phyloP scores from a whole-genome alignment of 2,888 invertebrate genomes.

The Lasioglossum malachurum region DNA sequence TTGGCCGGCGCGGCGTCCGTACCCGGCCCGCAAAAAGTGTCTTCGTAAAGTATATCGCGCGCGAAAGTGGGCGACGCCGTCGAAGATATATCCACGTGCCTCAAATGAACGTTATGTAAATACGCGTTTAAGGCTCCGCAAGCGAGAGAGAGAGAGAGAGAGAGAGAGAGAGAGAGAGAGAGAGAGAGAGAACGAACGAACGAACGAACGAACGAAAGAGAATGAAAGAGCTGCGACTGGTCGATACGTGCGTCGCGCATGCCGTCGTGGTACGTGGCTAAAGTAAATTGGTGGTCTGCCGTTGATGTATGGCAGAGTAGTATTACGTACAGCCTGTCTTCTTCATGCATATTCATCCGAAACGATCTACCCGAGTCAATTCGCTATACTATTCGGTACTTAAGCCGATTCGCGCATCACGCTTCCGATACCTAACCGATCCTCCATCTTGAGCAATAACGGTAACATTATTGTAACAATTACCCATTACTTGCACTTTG shows the following conservation, averaged over 20 bases:
- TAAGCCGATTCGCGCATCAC: slow-evolving; percentile 32
- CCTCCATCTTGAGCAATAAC: background rate
- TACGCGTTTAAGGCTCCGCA: slow-evolving; percentile 33
- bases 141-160: slow-evolving; percentile 3
- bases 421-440: slow-evolving; percentile 8
- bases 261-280: slow-evolving; percentile 65
- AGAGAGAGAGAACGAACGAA: too few species aligned
- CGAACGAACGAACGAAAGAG: background rate
- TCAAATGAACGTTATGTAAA: slow-evolving; percentile 57
- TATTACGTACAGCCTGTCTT: slow-evolving; percentile 69
- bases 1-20: background rate
- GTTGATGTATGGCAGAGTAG: slow-evolving; percentile 74
- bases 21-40: slow-evolving; percentile 10
- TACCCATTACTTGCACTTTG: background rate
- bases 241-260: slow-evolving; percentile 61
- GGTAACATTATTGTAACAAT: background rate
- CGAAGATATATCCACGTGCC: slow-evolving; percentile 49
- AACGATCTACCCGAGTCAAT: slow-evolving; percentile 21
- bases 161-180: background rate
- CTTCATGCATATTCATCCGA: slow-evolving; percentile 75
- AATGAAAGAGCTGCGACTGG: slow-evolving; percentile 10
- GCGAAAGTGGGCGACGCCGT: slow-evolving; percentile 54
- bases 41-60: slow-evolving; percentile 45
- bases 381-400: slow-evolving; percentile 35
- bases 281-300: slow-evolving; percentile 74